A percentile compares a stretch with the other conserved stretches of the same genome.
Evolutionary conservation across 2,797 vertebrate species (phyloP).

Genomic region (Sardinella longiceps): DNA sequence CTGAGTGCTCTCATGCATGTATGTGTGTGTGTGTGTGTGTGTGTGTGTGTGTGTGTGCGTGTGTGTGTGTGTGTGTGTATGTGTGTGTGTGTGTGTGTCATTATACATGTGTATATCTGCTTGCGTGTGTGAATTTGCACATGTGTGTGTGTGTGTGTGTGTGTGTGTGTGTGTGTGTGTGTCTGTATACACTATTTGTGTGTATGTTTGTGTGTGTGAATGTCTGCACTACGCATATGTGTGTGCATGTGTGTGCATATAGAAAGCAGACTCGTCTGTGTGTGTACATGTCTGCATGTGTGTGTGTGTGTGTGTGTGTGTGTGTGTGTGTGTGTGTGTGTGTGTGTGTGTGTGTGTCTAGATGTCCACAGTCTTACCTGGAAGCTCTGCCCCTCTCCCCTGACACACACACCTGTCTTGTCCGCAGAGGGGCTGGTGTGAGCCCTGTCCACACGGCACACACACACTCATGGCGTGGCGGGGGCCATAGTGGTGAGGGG

Average conservation of each 20-base stretch:
- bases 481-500: slow-evolving; percentile 80
- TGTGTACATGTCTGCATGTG: background rate
- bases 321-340: slow-evolving; percentile 5
- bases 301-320: background rate
- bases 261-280: no score
- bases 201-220: background rate
- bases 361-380: slow-evolving; percentile 76
- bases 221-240: background rate
- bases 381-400: slow-evolving; percentile 74
- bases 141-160: background rate
- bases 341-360: background rate
- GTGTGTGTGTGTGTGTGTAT: background rate
- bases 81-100: background rate
- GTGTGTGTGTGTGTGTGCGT: background rate
- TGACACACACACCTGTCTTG: slow-evolving; percentile 78
- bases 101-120: background rate
- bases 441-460: slow-evolving; percentile 79
- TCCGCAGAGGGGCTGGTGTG: slow-evolving; percentile 79
- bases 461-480: slow-evolving; percentile 71
- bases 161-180: background rate
- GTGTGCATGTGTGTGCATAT: background rate
- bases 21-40: background rate
- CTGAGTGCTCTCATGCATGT: background rate
- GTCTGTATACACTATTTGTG: background rate
- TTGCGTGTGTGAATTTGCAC: no score